Conservation (phyloP, 1,140 invertebrate genomes). For the Lepidurus apus region DNA sequence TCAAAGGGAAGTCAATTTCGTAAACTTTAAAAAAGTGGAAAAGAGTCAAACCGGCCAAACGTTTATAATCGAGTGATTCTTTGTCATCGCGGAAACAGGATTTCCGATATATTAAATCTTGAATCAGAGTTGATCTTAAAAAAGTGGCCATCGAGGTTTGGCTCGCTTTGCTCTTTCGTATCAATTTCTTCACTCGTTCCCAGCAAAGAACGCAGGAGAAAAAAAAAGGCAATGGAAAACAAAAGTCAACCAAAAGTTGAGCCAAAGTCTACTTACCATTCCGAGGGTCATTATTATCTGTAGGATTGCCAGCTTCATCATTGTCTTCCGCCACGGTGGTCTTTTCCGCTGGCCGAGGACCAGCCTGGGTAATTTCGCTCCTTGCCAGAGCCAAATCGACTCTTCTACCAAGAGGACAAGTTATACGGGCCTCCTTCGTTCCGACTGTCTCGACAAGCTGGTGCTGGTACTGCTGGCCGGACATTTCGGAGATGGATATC, state of each 20-base stretch:
- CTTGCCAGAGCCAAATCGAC: background rate
- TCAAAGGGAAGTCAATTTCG: no score
- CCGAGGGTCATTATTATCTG: constrained; percentile 12
- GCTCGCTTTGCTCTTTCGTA: no score
- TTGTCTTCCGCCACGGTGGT: constrained; percentile 1
- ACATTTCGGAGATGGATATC: constrained; percentile 8
- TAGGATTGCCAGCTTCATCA: constrained; percentile 10
- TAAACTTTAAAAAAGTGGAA: no score
- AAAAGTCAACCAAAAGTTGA: background rate
- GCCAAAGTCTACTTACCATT: constrained; percentile 15
- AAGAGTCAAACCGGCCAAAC: no score
- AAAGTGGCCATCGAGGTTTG: no score
- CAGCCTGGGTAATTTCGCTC: background rate
- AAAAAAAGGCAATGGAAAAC: background rate
- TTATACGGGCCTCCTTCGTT: background rate
- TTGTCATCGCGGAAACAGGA: no score
- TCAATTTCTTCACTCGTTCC: background rate
- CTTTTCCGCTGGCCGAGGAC: constrained; percentile 8
- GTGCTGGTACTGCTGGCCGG: constrained; percentile 16
- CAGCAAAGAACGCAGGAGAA: background rate
- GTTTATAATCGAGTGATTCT: no score
- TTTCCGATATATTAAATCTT: no score
- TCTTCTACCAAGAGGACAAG: background rate
- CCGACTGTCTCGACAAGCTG: background rate
- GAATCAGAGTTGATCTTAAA: no score